These are phyloP conservation scores for Aurelia aurita complex sp. Pacific DNA, from an alignment of 30 jellyfish, hydroid and myxozoan genomes.

Conservation along the genomic window DNA sequence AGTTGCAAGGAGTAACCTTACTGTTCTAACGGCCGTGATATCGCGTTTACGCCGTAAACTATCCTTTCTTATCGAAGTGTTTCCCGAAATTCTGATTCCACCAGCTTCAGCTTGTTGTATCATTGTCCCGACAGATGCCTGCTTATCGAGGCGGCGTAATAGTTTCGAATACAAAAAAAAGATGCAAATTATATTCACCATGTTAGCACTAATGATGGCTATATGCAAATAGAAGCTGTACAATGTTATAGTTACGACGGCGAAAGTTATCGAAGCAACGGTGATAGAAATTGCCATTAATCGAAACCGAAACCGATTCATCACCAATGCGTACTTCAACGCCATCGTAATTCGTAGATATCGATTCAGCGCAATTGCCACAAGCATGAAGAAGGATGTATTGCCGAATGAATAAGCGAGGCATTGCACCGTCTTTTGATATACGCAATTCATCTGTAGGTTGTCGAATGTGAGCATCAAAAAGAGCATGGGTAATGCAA, in stretches of 20 bases:
- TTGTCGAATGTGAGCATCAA: conserved; percentile 32
- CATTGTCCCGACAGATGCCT: conserved; percentile 10
- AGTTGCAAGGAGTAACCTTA: too few species aligned
- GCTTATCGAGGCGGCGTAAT: conserved; percentile 48
- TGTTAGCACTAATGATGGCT: conserved; percentile 22
- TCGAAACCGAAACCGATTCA: conserved; percentile 44
- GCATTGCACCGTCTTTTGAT: conserved; percentile 37
- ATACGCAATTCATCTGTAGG: conserved; percentile 27
- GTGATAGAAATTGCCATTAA: conserved; percentile 7
- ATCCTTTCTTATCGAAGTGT: too few species aligned
- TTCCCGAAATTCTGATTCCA: not conserved
- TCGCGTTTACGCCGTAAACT: not conserved
- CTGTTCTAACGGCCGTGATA: too few species aligned
- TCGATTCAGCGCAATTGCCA: conserved; percentile 54
- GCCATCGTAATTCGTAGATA: conserved; percentile 38
- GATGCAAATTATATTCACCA: conserved; percentile 18
- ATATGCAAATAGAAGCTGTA: conserved; percentile 39
- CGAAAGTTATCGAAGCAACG: conserved; percentile 17
- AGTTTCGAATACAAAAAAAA: conserved; percentile 30
- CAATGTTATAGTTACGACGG: conserved; percentile 17
- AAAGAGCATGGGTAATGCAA: conserved; percentile 32
- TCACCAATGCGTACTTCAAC: conserved; percentile 10
- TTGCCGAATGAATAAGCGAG: conserved; percentile 37
- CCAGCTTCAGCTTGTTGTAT: not conserved
- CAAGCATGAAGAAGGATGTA: conserved; percentile 47